phyloP scores from a whole-genome alignment of 2,797 vertebrate genomes.

The Coregonus ussuriensis region DNA sequence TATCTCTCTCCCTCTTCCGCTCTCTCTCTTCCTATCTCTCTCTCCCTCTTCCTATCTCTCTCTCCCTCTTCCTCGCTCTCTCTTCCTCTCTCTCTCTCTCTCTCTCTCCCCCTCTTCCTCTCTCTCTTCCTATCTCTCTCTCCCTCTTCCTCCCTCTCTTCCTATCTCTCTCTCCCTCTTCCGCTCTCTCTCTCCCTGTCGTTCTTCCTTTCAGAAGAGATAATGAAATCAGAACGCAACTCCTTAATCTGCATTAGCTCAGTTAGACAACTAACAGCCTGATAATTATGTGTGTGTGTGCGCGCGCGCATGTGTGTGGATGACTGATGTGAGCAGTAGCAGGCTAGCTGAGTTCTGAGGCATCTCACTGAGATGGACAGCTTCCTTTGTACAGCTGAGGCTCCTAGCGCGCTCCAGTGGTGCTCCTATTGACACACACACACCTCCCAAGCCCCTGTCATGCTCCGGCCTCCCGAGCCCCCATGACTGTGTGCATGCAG shows the following conservation, averaged over 20 bases:
- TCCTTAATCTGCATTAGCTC: constrained; percentile 71
- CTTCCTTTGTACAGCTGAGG: constrained; percentile 42
- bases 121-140: constrained; percentile 18
- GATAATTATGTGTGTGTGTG: constrained; percentile 58
- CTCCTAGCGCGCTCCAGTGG: constrained; percentile 32
- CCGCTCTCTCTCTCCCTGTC: constrained; percentile 11
- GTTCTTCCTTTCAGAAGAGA: constrained; percentile 44
- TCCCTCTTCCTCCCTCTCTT: constrained; percentile 8
- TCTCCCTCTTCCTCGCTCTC: constrained; percentile 22
- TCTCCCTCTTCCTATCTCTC: constrained; percentile 12
- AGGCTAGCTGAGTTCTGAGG: constrained; percentile 22
- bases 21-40: constrained; percentile 13
- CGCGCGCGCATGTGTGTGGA: not conserved
- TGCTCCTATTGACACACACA: not conserved
- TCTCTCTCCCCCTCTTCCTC: not conserved
- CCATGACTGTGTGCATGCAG: constrained; percentile 38
- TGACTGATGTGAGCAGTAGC: constrained; percentile 55
- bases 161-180: constrained; percentile 31
- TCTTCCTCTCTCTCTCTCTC: not conserved
- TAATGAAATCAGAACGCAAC: constrained; percentile 72
- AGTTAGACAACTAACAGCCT: constrained; percentile 65
- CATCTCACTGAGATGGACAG: constrained; percentile 24
- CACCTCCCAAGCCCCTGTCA: no score
- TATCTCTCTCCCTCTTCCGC: not conserved
- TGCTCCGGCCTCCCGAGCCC: not conserved